These are phyloP conservation scores for Triops longicaudatus DNA, from an alignment of 1,140 invertebrate genomes.

Conservation along the genomic window DNA sequence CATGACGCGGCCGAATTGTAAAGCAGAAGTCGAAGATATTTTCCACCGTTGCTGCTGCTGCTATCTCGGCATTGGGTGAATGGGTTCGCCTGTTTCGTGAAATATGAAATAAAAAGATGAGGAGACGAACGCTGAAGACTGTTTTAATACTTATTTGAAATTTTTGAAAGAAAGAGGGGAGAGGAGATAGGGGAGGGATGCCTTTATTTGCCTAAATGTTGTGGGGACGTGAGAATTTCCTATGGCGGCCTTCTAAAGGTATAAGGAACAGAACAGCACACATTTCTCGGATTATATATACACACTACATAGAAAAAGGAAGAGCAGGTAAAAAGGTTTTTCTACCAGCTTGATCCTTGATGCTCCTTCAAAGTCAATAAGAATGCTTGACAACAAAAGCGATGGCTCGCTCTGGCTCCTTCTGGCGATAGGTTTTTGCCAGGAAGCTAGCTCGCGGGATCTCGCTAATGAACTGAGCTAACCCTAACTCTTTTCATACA, in stretches of 20 bases:
- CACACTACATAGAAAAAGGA: not conserved
- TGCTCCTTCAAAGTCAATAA: not conserved
- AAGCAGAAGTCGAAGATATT: not conserved
- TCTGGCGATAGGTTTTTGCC: not conserved
- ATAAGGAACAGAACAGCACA: slow-evolving; percentile 1
- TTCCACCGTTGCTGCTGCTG: not conserved
- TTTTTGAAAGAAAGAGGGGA: not conserved
- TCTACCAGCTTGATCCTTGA: slow-evolving; percentile 22
- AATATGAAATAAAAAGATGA: not conserved
- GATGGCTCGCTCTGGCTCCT: not conserved
- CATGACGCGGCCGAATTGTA: slow-evolving; percentile 14
- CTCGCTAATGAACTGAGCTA: slow-evolving; percentile 3
- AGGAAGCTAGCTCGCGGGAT: not conserved
- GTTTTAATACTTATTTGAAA: not conserved
- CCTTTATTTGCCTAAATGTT: slow-evolving; percentile 9
- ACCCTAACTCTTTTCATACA: not conserved
- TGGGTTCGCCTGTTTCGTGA: not conserved
- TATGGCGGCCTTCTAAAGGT: not conserved
- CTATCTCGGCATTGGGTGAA: not conserved
- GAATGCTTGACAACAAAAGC: not conserved
- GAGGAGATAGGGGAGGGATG: not conserved
- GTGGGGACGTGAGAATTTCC: not conserved
- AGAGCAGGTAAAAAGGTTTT: slow-evolving; percentile 25
- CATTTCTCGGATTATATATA: not conserved
- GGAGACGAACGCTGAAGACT: not conserved